These are phyloP conservation scores for Barbus barbus DNA, from an alignment of 2,113 vertebrate species.

Conservation along the genomic window DNA sequence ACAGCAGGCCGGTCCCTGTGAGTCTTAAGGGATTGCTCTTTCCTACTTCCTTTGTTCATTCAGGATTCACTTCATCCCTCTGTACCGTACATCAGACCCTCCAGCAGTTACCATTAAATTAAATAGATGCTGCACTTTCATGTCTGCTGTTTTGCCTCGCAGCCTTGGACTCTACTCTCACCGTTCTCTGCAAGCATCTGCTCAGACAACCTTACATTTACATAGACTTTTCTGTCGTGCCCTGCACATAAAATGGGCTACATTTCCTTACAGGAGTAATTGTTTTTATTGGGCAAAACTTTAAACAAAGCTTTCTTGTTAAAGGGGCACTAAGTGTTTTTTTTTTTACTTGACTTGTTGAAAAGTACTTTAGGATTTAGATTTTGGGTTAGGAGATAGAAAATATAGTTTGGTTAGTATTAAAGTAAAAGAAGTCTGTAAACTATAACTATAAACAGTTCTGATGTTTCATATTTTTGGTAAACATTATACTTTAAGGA, in stretches of 20 bases:
- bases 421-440: too few species aligned
- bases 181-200: constrained; percentile 47
- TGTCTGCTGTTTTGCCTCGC: constrained; percentile 33
- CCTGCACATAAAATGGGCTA: constrained; percentile 8
- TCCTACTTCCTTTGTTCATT: constrained; percentile 32
- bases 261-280: constrained; percentile 17
- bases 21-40: constrained; percentile 28
- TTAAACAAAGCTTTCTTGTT: constrained; percentile 9
- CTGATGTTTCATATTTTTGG: neutral
- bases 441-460: neutral
- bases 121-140: constrained; percentile 47
- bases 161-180: constrained; percentile 36
- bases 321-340: neutral
- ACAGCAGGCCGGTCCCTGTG: constrained; percentile 22
- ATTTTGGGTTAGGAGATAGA: too few species aligned
- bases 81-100: constrained; percentile 12
- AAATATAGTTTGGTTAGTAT: too few species aligned
- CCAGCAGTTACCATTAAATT: constrained; percentile 28
- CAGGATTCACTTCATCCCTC: constrained; percentile 20
- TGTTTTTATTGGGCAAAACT: neutral
- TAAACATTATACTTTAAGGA: neutral
- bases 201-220: constrained; percentile 39
- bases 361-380: too few species aligned
- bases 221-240: constrained; percentile 21
- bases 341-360: neutral